Evolutionary conservation across 2,797 vertebrate genomes (phyloP), one percentile per base, ranked within the genome.

Genomic region (Myripristis murdjan): DNA sequence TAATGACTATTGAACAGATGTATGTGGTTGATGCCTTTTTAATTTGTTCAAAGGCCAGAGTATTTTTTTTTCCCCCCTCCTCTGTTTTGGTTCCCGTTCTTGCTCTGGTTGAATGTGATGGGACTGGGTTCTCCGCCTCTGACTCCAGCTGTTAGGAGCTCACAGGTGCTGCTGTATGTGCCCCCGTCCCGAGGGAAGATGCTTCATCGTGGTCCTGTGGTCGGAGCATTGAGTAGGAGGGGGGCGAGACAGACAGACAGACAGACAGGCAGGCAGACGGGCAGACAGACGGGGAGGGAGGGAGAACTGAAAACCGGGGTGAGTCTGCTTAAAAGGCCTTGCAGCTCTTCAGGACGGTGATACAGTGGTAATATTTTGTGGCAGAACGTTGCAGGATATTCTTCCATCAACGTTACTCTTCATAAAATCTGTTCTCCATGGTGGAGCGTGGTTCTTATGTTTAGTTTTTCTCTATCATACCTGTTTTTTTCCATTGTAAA

Each of bases 11-110:
- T 91, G 93, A 95, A 83, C 92, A 93, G 92, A 93, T 93, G 68
- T 86, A 73, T 77, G 83, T 91, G 95, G 93, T 91, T 93, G 91
- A 96, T 96, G 95, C 95, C 95, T n/a, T 95, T 91, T 94, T 93
- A 91, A 92, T 92, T 90, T 89, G 85, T 91, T 91, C 86, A 90
- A 87, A 90, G 93, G 94, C 86, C 86, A 93, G 89, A 33, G 69
- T 41, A 26, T 26, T 1, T 52, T 90, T 90, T 57, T 22, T 22
- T 12, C 90, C 92, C 88, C 90, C 2, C 5, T 90, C 92, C 73
- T 88, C 91, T 92, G 91, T 87, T 88, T 90, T 41, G 41, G 35
- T 60, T 74, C 53, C 90, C 93, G 87, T 92, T 93, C 90, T 92
- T 89, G 93, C 91, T 94, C 93, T 92, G 93, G 67, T 94, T 94